Evolutionary conservation across 1,140 invertebrate genomes (phyloP).

Genomic region (Sitodiplosis mosellana): DNA sequence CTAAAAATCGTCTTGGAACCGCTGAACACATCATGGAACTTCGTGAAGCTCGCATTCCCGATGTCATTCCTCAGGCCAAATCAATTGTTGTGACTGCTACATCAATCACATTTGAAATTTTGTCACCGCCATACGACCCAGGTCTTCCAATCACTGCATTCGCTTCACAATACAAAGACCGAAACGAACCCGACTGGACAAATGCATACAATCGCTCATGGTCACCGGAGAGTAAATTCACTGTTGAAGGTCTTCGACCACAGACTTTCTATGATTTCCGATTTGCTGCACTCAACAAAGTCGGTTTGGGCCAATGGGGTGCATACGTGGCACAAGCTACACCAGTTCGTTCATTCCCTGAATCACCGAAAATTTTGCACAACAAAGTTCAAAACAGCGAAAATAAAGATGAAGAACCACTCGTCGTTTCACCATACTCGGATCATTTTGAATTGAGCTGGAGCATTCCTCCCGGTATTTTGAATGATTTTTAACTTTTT

Average conservation of each 20-base stretch:
- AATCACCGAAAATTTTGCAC: constrained; percentile 23
- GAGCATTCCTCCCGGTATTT: constrained; percentile 59
- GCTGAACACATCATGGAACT: constrained; percentile 46
- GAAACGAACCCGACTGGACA: constrained; percentile 41
- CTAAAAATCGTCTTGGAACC: constrained; percentile 55
- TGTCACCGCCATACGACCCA: constrained; percentile 46
- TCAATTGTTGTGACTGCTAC: constrained; percentile 57
- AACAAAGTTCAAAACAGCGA: constrained; percentile 11
- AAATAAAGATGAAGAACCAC: constrained; percentile 20
- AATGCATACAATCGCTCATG: constrained; percentile 49
- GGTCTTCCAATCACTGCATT: constrained; percentile 55
- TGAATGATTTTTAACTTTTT: too few species aligned
- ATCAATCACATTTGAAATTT: constrained; percentile 58
- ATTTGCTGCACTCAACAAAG: constrained; percentile 68
- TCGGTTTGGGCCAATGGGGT: constrained; percentile 57
- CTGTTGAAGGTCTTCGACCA: constrained; percentile 61
- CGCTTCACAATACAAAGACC: constrained; percentile 54
- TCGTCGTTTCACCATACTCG: constrained; percentile 32
- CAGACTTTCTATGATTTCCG: constrained; percentile 65
- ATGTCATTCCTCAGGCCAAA: constrained; percentile 27
- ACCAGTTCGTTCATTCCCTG: constrained; percentile 29
- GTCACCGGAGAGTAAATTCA: constrained; percentile 52
- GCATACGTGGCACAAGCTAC: constrained; percentile 33
- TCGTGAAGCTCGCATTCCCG: constrained; percentile 44
- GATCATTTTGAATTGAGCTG: constrained; percentile 65